Base-by-base conservation (phyloP, 2,113 vertebrate genomes). In the Lycaon pictus region DNA sequence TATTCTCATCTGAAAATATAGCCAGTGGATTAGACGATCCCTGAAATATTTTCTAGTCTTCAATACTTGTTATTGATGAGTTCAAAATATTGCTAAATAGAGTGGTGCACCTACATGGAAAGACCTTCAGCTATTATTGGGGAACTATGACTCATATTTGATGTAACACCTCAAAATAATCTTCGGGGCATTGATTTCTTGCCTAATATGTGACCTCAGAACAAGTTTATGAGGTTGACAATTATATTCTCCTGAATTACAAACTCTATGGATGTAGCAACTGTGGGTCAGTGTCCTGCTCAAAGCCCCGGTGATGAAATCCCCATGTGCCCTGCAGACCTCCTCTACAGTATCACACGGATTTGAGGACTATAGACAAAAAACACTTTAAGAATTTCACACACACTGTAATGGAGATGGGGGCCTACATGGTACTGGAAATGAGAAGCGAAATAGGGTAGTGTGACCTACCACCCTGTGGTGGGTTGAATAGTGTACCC, bases 331-430 rank as follows among this genome's bases (percentile, higher is more conserved):
- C 48, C 2, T 32, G 3, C 1, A 1, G 5, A 5, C 13, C 16
- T 35, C 23, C 22, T 43, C 71, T 32, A 3, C 8, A 3, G 2
- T 0, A n/a, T 2, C 0, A 6, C 0, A 7, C 0, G 0, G 37
- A 83, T 22, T 35, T 27, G 27, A 12, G 12, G 35, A 35, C 55
- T 2, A 2, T 0, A 60, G 17, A 74, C 8, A 32, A 27, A 0
- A 29, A 15, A 16, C 1, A 20, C 23, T 58, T 72, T 13, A 12
- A 55, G 74, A 53, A 53, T 27, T 43, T 63, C 29, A 43, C 29
- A n/a, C 20, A 17, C 0, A 27, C 37, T 15, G 13, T 20, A 5
- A 23, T 32, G 35, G 29, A 82, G 43, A 90, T 1, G 43, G 23
- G 43, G 7, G n/a, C 74, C 51, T 17, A 19, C 0, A 7, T 0